These are phyloP conservation scores for Amblyopsis hoosieri DNA, from an alignment of 2,797 vertebrate genomes.

Conservation along the genomic window DNA sequence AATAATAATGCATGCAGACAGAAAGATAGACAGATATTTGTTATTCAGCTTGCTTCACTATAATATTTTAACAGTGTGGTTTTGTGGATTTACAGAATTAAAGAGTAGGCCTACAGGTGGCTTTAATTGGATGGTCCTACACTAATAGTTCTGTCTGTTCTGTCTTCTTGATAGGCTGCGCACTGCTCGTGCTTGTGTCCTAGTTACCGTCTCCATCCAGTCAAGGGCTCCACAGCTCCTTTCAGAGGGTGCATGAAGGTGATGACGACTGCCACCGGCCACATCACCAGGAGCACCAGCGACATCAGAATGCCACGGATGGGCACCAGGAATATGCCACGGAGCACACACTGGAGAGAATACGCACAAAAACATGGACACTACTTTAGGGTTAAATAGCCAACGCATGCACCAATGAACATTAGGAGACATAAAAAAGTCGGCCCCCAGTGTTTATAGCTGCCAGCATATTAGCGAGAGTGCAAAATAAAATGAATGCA, in stretches of 20 bases:
- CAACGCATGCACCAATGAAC: slow-evolving; percentile 5
- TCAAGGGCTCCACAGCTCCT: slow-evolving; percentile 80
- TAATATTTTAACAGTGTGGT: not conserved
- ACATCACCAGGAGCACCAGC: slow-evolving; percentile 82
- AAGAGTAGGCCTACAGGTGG: too few species aligned
- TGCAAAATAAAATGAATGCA: too few species aligned
- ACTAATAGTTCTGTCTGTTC: too few species aligned
- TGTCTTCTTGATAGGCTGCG: too few species aligned
- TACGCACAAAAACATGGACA: slow-evolving; percentile 24
- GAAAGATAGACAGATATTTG: not conserved
- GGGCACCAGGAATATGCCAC: slow-evolving; percentile 89
- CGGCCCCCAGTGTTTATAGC: slow-evolving; percentile 53
- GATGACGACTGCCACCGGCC: slow-evolving; percentile 83
- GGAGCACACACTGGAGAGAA: slow-evolving; percentile 80
- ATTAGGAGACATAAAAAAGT: slow-evolving; percentile 36
- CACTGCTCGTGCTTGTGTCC: too few species aligned
- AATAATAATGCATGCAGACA: slow-evolving; percentile 3
- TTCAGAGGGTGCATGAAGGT: slow-evolving; percentile 79
- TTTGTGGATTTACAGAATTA: too few species aligned
- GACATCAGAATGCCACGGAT: slow-evolving; percentile 78
- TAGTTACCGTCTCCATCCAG: slow-evolving; percentile 92
- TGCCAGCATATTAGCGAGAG: slow-evolving; percentile 14
- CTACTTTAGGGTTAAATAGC: slow-evolving; percentile 14
- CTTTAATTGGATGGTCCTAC: too few species aligned
- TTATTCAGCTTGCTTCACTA: not conserved